Percentiles rank a stretch among this genome's conserved stretches.
These are phyloP conservation scores for Sebastes alutus DNA, from an alignment of 2,797 vertebrate species.

Conservation along the genomic window DNA sequence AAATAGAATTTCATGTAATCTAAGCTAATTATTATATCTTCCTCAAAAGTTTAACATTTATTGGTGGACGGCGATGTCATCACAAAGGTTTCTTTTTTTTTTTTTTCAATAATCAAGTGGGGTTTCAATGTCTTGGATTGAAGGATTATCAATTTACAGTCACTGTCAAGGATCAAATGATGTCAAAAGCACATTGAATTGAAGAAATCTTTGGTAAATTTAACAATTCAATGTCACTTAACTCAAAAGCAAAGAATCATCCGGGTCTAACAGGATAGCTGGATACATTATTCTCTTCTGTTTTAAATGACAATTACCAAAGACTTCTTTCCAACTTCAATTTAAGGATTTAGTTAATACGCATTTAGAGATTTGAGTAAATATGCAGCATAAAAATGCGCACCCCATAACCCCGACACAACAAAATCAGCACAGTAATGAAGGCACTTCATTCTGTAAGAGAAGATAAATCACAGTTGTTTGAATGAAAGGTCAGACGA, in stretches of 20 bases:
- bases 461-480: slow-evolving; percentile 88
- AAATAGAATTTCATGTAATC: slow-evolving; percentile 70
- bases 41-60: slow-evolving; percentile 61
- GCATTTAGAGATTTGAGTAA: slow-evolving; percentile 69
- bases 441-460: slow-evolving; percentile 98
- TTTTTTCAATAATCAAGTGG: slow-evolving; percentile 29
- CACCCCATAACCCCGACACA: slow-evolving; percentile 84
- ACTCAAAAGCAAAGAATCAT: slow-evolving; percentile 45
- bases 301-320: slow-evolving; percentile 33
- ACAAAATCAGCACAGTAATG: slow-evolving; percentile 87
- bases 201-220: slow-evolving; percentile 60
- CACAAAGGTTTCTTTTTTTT: slow-evolving; percentile 46
- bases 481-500: slow-evolving; percentile 85
- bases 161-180: slow-evolving; percentile 50
- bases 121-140: slow-evolving; percentile 28
- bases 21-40: slow-evolving; percentile 67
- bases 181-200: slow-evolving; percentile 54
- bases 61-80: slow-evolving; percentile 54
- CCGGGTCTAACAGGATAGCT: slow-evolving; percentile 25
- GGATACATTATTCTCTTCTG: background rate
- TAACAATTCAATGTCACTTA: slow-evolving; percentile 56
- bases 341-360: slow-evolving; percentile 48
- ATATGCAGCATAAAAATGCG: slow-evolving; percentile 87
- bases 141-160: slow-evolving; percentile 60
- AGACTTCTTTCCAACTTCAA: slow-evolving; percentile 44